A percentile compares a stretch with the other conserved stretches of the same genome.
These are phyloP conservation scores for Danio jaintianensis DNA, from an alignment of 2,797 vertebrate genomes.

Conservation along the genomic window DNA sequence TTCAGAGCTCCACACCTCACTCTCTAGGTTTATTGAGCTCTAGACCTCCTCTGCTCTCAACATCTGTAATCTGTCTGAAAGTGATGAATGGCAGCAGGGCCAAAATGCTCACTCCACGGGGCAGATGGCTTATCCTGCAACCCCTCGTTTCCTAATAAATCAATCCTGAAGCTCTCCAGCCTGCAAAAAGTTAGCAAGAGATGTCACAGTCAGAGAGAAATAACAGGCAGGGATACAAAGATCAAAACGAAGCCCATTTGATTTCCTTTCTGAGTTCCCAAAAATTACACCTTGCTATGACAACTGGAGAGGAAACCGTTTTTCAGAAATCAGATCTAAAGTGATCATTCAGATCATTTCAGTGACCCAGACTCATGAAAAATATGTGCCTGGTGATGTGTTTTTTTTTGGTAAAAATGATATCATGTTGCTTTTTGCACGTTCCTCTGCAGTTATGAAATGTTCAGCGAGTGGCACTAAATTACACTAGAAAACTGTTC, in stretches of 20 bases:
- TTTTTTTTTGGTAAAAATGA: too few species aligned
- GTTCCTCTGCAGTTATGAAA: too few species aligned
- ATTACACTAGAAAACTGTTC: too few species aligned
- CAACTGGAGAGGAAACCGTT: not conserved
- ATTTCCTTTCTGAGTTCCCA: not conserved
- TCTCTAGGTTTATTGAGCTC: constrained; percentile 33
- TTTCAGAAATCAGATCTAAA: not conserved
- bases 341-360: not conserved
- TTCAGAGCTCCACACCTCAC: not conserved
- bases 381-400: too few species aligned
- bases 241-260: not conserved
- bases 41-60: constrained; percentile 42
- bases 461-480: too few species aligned
- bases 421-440: too few species aligned
- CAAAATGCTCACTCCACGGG: constrained; percentile 40
- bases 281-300: not conserved
- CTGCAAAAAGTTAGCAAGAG: not conserved
- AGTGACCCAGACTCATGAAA: not conserved
- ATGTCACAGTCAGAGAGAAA: not conserved
- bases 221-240: not conserved
- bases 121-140: constrained; percentile 45
- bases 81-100: constrained; percentile 46
- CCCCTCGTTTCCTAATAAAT: constrained; percentile 46
- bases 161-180: constrained; percentile 31
- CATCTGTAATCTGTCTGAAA: constrained; percentile 46